These are phyloP conservation scores for Tryphoninae sp. DNA, from an alignment of 2,888 invertebrate species.

Conservation along the genomic window DNA sequence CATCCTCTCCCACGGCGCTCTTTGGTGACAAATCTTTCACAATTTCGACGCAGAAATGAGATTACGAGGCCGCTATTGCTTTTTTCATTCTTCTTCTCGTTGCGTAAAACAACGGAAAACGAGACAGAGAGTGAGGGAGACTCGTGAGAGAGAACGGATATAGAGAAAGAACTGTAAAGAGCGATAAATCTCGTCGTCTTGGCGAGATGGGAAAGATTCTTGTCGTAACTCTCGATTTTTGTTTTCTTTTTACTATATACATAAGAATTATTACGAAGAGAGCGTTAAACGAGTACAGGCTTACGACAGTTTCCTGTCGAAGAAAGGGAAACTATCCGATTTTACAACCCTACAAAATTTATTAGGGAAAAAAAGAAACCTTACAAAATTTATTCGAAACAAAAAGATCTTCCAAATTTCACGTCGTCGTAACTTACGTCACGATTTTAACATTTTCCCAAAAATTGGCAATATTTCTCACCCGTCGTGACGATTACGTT, in stretches of 20 bases:
- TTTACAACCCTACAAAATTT: no score
- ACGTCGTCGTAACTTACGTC: no score
- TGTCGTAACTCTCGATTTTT: slow-evolving; percentile 23
- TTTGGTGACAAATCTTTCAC: slow-evolving; percentile 55
- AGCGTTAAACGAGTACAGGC: no score
- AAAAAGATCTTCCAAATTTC: no score
- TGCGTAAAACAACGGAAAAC: slow-evolving; percentile 10
- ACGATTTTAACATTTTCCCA: no score
- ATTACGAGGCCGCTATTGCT: slow-evolving; percentile 17
- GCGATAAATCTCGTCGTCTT: slow-evolving; percentile 35
- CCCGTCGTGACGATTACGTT: no score
- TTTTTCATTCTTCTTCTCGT: slow-evolving; percentile 9
- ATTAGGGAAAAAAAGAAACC: no score
- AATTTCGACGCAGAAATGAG: slow-evolving; percentile 52
- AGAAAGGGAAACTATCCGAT: no score
- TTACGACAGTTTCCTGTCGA: no score
- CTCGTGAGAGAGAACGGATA: slow-evolving; percentile 8
- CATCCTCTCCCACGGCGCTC: slow-evolving; percentile 51
- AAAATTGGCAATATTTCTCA: no score
- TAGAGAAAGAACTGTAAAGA: slow-evolving; percentile 5
- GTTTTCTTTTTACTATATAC: slow-evolving; percentile 11
- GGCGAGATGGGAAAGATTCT: slow-evolving; percentile 39
- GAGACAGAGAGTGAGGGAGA: slow-evolving; percentile 6
- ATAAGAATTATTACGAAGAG: slow-evolving; percentile 14
- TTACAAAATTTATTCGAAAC: no score